A percentile compares a stretch with the other conserved stretches of the same genome.
These are phyloP conservation scores for Drosophila limbata DNA, from an alignment of 2,888 invertebrate species.

Conservation along the genomic window DNA sequence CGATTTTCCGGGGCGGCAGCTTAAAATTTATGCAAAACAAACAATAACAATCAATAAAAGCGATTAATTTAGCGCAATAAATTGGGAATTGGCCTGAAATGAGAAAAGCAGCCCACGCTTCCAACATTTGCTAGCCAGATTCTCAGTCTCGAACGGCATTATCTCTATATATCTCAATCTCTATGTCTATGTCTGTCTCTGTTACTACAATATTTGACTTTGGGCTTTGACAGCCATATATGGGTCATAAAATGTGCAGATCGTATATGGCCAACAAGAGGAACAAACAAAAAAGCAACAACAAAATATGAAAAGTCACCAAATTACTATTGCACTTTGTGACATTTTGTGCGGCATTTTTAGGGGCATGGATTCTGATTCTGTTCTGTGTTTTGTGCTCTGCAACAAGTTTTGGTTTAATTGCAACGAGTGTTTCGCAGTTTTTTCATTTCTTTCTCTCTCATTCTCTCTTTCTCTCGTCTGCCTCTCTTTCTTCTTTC, in stretches of 20 bases:
- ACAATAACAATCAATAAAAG: slow-evolving; percentile 61
- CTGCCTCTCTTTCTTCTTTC: not conserved
- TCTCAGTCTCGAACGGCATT: slow-evolving; percentile 6
- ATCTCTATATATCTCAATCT: slow-evolving; percentile 6
- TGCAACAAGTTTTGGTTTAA: slow-evolving; percentile 64
- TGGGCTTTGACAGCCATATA: slow-evolving; percentile 42
- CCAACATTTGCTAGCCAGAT: not conserved
- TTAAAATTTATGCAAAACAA: slow-evolving; percentile 59
- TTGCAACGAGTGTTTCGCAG: slow-evolving; percentile 8
- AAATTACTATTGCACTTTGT: not conserved
- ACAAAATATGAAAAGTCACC: not conserved
- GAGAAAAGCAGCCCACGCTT: slow-evolving; percentile 18
- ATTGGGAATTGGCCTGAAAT: slow-evolving; percentile 33
- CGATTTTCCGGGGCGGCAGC: slow-evolving; percentile 33
- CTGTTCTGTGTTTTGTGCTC: slow-evolving; percentile 37
- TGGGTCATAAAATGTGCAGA: slow-evolving; percentile 32
- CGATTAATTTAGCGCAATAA: slow-evolving; percentile 63
- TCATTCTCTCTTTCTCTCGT: not conserved
- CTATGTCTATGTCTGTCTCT: not conserved
- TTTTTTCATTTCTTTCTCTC: not conserved
- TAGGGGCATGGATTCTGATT: slow-evolving; percentile 5
- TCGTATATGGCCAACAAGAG: slow-evolving; percentile 6
- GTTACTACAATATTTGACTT: slow-evolving; percentile 10
- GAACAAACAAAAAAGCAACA: not conserved
- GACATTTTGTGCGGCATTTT: slow-evolving; percentile 10